Evolutionary conservation across 2,113 vertebrate species (phyloP).

Genomic region (Eulacestoma nigropectus): DNA sequence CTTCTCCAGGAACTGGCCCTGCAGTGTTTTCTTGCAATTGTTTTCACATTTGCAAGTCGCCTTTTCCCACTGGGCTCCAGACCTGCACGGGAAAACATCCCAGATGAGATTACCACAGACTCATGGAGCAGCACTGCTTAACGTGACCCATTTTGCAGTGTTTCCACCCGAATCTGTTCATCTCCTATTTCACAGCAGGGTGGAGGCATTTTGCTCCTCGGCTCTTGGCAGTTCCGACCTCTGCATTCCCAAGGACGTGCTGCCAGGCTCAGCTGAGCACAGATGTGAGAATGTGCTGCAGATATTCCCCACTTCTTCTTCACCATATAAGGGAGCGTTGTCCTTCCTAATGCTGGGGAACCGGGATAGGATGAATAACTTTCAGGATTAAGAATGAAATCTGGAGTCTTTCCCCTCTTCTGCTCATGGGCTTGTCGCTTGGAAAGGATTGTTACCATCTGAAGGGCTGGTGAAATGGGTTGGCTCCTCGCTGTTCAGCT

Average conservation of each 20-base stretch:
- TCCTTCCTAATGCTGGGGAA: constrained; percentile 1
- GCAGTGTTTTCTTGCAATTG: not conserved
- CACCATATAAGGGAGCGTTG: constrained; percentile 15
- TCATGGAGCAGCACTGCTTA: not conserved
- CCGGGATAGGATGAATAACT: not conserved
- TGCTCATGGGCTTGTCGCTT: not conserved
- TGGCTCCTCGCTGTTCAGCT: not conserved
- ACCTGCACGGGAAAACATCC: not conserved
- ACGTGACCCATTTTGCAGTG: not conserved
- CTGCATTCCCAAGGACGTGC: not conserved
- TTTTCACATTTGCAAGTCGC: not conserved
- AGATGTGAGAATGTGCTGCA: constrained; percentile 34
- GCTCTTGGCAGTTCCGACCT: not conserved
- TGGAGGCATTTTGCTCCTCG: constrained; percentile 2
- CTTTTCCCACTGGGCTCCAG: not conserved
- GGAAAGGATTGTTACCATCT: not conserved
- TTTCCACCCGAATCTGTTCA: not conserved
- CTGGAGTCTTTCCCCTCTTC: not conserved
- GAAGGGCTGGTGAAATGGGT: not conserved
- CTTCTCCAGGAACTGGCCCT: not conserved
- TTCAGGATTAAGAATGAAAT: constrained; percentile 15
- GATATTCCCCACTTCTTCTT: constrained; percentile 43
- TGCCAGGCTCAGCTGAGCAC: constrained; percentile 33
- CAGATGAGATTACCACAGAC: not conserved
- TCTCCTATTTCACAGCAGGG: constrained; percentile 7